These are phyloP conservation scores for Leptopilina clavipes DNA, from an alignment of 1,140 invertebrate genomes.

Conservation along the genomic window DNA sequence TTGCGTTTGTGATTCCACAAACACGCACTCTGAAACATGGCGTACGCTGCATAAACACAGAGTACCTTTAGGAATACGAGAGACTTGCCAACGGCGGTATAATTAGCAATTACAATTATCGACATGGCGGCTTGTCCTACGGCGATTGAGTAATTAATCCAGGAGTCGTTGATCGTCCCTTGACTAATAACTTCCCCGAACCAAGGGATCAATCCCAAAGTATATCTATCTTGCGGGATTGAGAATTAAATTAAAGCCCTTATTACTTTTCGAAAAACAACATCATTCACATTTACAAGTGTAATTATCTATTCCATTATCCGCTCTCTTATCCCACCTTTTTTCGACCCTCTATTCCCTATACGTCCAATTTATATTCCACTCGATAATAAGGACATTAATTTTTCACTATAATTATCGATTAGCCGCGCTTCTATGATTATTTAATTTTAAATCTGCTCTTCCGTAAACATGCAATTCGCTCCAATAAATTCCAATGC, in stretches of 20 bases:
- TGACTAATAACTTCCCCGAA: constrained; percentile 15
- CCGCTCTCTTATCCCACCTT: background rate
- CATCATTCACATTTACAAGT: background rate
- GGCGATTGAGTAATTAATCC: constrained; percentile 40
- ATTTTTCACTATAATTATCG: constrained; percentile 23
- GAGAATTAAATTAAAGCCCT: background rate
- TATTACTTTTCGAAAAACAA: background rate
- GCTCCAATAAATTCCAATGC: constrained; percentile 4
- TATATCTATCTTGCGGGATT: background rate
- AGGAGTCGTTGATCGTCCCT: constrained; percentile 37
- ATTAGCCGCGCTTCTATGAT: background rate
- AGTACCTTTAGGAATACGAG: constrained; percentile 8
- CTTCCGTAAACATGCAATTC: background rate
- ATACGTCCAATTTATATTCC: background rate
- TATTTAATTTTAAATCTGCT: constrained; percentile 11
- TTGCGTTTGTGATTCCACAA: background rate
- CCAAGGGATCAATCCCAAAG: constrained; percentile 27
- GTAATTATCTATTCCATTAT: background rate
- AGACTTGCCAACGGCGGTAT: constrained; percentile 20
- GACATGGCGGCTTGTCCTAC: constrained; percentile 30
- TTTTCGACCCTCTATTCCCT: background rate
- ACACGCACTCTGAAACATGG: constrained; percentile 9
- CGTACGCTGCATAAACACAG: background rate
- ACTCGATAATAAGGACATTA: background rate
- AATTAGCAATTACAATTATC: constrained; percentile 45